Percentiles rank a stretch among this genome's conserved stretches.
phyloP scores from a whole-genome alignment of 2,888 invertebrate species.

The Macrosoma leucophasiata region DNA sequence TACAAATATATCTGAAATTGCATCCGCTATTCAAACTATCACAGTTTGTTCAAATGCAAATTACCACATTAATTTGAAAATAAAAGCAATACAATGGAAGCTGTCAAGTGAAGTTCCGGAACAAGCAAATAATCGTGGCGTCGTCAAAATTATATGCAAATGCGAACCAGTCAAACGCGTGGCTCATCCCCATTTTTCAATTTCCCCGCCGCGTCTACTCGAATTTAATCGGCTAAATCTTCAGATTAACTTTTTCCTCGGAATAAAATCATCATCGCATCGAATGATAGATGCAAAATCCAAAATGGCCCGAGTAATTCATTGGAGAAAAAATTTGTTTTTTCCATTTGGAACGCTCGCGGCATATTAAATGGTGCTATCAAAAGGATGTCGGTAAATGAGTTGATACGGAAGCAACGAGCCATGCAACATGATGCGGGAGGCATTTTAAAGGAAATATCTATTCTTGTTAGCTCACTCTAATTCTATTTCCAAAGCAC shows the following conservation, averaged over 20 bases:
- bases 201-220: conserved; percentile 19
- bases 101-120: conserved; percentile 8
- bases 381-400: conserved; percentile 30
- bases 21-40: too few relatives aligned
- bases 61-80: too few relatives aligned
- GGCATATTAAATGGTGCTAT: conserved; percentile 15
- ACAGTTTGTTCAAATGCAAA: too few relatives aligned
- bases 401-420: conserved; percentile 17
- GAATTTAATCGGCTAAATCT: conserved; percentile 26
- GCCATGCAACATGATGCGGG: background rate
- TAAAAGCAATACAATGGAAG: too few relatives aligned
- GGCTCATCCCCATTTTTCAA: conserved; percentile 28
- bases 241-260: conserved; percentile 26
- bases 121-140: conserved; percentile 18
- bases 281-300: conserved; percentile 26
- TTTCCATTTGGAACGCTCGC: background rate
- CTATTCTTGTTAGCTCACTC: too few relatives aligned
- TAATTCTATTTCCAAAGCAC: too few relatives aligned
- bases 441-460: too few relatives aligned
- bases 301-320: conserved; percentile 34
- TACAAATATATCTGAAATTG: too few relatives aligned
- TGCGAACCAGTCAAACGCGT: conserved; percentile 20
- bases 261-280: conserved; percentile 30
- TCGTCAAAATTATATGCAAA: conserved; percentile 22
- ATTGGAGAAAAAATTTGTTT: conserved; percentile 27